Conservation (phyloP, 2,797 vertebrate species). For the Sebastolobus alascanus region DNA sequence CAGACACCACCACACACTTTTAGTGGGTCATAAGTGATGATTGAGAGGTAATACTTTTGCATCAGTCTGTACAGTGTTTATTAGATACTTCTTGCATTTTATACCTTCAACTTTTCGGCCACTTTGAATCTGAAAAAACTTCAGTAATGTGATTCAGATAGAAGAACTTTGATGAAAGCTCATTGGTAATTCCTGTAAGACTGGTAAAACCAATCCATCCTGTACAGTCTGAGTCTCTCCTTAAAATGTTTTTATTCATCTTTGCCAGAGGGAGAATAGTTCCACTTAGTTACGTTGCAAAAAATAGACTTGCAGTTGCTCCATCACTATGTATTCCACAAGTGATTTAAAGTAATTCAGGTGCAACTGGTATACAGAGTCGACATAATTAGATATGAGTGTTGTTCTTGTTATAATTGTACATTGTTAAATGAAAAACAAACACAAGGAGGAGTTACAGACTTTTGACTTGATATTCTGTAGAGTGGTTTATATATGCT, state of each 20-base stretch:
- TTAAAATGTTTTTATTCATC: conserved; percentile 66
- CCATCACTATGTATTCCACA: conserved; percentile 26
- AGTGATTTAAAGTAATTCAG: conserved; percentile 37
- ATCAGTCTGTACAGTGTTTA: background rate
- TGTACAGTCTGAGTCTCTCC: conserved; percentile 35
- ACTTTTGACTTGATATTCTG: conserved; percentile 46
- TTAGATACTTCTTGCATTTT: background rate
- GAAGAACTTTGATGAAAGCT: conserved; percentile 52
- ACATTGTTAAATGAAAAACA: conserved; percentile 32
- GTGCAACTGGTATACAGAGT: background rate
- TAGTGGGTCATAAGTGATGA: too few species aligned
- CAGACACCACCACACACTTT: too few species aligned
- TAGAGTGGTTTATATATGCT: conserved; percentile 54
- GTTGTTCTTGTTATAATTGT: conserved; percentile 21
- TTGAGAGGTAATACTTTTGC: background rate
- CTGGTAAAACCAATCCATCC: conserved; percentile 67
- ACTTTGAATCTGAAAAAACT: conserved; percentile 41
- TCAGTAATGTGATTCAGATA: conserved; percentile 39
- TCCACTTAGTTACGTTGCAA: conserved; percentile 43
- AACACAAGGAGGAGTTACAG: conserved; percentile 1
- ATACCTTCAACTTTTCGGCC: conserved; percentile 23
- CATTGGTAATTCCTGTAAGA: conserved; percentile 60
- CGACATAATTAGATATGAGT: conserved; percentile 36
- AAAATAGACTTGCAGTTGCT: conserved; percentile 35
- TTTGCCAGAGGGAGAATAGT: conserved; percentile 57